Evolutionary conservation across 2,113 vertebrate species (phyloP).

Genomic region (Physeter macrocephalus): DNA sequence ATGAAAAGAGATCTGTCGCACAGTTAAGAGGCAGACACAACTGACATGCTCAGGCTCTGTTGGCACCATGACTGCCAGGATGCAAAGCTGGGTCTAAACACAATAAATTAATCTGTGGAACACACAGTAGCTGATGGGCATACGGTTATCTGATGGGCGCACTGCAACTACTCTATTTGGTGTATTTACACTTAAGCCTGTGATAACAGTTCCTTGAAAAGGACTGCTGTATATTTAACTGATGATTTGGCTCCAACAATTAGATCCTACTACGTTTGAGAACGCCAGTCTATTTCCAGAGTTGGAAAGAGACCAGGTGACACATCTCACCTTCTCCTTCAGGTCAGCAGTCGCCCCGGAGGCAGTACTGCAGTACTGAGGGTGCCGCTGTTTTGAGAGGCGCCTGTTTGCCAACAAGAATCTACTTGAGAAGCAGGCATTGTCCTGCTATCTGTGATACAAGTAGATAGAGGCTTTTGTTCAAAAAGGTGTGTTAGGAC

Average conservation of each 20-base stretch:
- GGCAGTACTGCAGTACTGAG: neutral
- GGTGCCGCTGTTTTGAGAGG: neutral
- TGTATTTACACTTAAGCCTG: conserved; percentile 17
- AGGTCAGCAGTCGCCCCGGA: neutral
- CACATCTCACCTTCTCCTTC: neutral
- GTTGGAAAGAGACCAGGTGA: neutral
- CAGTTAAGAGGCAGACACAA: conserved; percentile 38
- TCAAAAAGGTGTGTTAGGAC: neutral
- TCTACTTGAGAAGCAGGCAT: neutral
- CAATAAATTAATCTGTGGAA: neutral
- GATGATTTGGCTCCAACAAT: conserved; percentile 34
- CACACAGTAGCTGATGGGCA: conserved; percentile 1
- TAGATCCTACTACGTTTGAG: conserved; percentile 17
- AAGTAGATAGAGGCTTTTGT: neutral
- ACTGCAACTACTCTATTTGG: conserved; percentile 3
- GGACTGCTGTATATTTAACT: conserved; percentile 13
- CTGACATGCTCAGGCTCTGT: neutral
- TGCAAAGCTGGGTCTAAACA: conserved; percentile 28
- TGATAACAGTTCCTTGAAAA: conserved; percentile 50
- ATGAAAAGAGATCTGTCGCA: neutral
- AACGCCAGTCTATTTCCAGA: conserved; percentile 31
- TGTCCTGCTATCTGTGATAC: neutral
- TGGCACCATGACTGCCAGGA: neutral
- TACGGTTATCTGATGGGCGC: conserved; percentile 6
- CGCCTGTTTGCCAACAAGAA: neutral